Base-by-base conservation (phyloP, 2,888 invertebrate species). In the Pseudoips prasinana region DNA sequence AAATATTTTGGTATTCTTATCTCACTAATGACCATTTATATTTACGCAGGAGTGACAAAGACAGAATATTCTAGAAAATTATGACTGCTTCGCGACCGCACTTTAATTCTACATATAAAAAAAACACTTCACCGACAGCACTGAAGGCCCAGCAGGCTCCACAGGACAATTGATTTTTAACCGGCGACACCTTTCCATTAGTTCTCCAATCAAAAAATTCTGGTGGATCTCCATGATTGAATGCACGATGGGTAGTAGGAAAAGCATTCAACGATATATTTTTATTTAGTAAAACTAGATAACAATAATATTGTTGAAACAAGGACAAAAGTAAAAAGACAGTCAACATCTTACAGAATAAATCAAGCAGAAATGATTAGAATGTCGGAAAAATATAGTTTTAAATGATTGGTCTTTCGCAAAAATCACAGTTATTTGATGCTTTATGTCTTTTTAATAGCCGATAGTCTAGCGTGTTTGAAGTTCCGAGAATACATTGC, bases 71-170 rank as follows among this genome's bases (percentile, higher is more conserved):
- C n/a, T n/a, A n/a, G n/a, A n/a, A n/a, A n/a, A n/a, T n/a, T n/a
- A n/a, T n/a, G n/a, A n/a, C n/a, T n/a, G n/a, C n/a, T n/a, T n/a
- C n/a, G n/a, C n/a, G n/a, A n/a, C n/a, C n/a, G n/a, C n/a, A n/a
- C n/a, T n/a, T n/a, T n/a, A n/a, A n/a, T n/a, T n/a, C n/a, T n/a
- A n/a, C n/a, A n/a, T n/a, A n/a, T n/a, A n/a, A n/a, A n/a, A n/a
- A n/a, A n/a, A n/a, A n/a, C n/a, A n/a, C n/a, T n/a, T n/a, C n/a
- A 77, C 79, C 79, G 3, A 70, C 35, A 25, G 57, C 37, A 33
- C 68, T 66, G 32, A 80, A 80, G 0, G 77, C 79, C 77, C 76
- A 80, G 23, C 77, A 75, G 1, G 74, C 77, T 0, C 24, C 39
- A 34, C 80, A 80, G 0, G 0, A 0, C 1, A n/a, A 1, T 30